Base-by-base conservation (phyloP, 2,797 vertebrate species). In the Lemur catta region DNA sequence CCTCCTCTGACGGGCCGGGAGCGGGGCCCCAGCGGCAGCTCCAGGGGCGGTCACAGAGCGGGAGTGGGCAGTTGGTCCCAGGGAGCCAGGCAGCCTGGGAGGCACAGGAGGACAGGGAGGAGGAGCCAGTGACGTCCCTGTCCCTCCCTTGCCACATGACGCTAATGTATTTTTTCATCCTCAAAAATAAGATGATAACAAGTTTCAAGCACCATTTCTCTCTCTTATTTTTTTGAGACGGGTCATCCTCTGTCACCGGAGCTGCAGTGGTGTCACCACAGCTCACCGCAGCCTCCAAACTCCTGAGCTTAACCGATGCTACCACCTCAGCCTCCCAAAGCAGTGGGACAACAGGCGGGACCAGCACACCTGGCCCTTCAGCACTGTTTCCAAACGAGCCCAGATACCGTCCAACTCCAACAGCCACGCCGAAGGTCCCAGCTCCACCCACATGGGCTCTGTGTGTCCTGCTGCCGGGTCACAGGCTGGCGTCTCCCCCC, bases 21-120 rank as follows among this genome's bases (percentile, higher is more conserved):
- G 22, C 8, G 41, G 69, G 4, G 7, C 5, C 15, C 12, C 26
- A 61, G 28, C 33, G 8, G 15, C 1, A 8, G 26, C 1, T 0
- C 26, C 0, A 9, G 43, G 50, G 12, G 12, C 13, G 20, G 48
- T 18, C 3, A 13, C 6, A 4, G 18, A 10, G 52, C 15, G 2
- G 65, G 17, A 63, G 61, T 28, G 15, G 30, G 10, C 4, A 57
- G 38, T 38, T 38, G 38, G 57, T 28, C 61, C 1, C 10, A 15
- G 30, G 15, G 57, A 4, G 2, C 4, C 26, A 28, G 11, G 26
- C 4, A 26, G 57, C 61, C 61, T 15, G 59, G 17, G 67, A n/a
- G 84, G 35, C 61, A 26, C n/a, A 7, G 30, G 22, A 7, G 22
- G 2, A 6, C 6, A 2, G 33, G 33, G 18, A 65, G 7, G 1